These are phyloP conservation scores for Chrysotoxum bicinctum DNA, from an alignment of 2,888 invertebrate genomes.

Conservation along the genomic window DNA sequence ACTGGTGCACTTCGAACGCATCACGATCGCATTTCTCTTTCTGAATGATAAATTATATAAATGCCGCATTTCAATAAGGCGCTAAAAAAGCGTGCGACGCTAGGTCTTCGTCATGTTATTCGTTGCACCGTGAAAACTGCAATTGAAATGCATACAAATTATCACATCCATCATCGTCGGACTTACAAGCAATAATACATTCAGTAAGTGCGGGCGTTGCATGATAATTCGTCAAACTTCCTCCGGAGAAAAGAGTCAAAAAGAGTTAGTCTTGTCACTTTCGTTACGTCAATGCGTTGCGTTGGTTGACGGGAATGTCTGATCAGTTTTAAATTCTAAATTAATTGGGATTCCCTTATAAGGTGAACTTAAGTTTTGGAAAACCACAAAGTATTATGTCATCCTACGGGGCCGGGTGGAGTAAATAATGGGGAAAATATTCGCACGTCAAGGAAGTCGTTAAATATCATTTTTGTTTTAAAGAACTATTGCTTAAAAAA, in stretches of 20 bases:
- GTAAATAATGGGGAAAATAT: not conserved
- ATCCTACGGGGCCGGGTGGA: constrained; percentile 19
- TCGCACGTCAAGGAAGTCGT: constrained; percentile 49
- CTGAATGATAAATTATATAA: constrained; percentile 53
- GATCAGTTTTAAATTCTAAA: constrained; percentile 41
- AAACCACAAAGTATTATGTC: constrained; percentile 56
- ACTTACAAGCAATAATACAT: constrained; percentile 68
- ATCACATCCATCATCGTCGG: constrained; percentile 69
- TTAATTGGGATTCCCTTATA: constrained; percentile 59
- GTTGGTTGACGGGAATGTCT: constrained; percentile 44
- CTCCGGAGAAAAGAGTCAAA: constrained; percentile 4
- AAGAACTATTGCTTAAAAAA: not conserved
- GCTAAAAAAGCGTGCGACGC: constrained; percentile 63
- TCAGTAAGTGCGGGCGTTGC: constrained; percentile 44
- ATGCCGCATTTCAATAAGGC: constrained; percentile 43
- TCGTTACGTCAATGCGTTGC: constrained; percentile 70
- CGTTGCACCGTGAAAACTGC: constrained; percentile 42
- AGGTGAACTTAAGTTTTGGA: constrained; percentile 35
- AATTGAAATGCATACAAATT: constrained; percentile 64
- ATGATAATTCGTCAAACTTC: constrained; percentile 63
- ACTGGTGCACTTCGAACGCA: constrained; percentile 39
- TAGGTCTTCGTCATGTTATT: constrained; percentile 3
- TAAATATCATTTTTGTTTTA: constrained; percentile 28
- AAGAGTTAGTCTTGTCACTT: constrained; percentile 31
- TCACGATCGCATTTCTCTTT: constrained; percentile 64